Evolutionary conservation across 2,888 invertebrate genomes (phyloP).

Genomic region (Uropetala carovei): DNA sequence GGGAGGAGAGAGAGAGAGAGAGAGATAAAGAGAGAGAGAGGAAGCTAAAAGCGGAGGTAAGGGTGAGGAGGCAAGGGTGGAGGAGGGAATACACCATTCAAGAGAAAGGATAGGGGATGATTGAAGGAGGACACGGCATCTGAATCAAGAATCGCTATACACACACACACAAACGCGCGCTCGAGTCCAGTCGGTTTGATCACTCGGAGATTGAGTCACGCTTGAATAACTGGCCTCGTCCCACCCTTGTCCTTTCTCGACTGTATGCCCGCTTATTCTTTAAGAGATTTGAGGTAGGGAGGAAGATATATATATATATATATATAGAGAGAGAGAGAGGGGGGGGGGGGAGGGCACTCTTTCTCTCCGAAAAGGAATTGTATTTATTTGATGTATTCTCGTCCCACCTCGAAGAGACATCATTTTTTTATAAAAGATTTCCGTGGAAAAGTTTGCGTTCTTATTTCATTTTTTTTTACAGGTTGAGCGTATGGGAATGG

Average conservation of each 20-base stretch:
- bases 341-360: neutral
- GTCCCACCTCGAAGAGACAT: neutral
- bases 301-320: too few species aligned
- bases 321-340: neutral
- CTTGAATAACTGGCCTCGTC: slow-evolving; percentile 1
- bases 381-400: neutral
- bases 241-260: too few species aligned
- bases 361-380: neutral
- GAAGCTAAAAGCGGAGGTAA: too few species aligned
- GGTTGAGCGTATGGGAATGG: too few species aligned
- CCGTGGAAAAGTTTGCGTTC: too few species aligned
- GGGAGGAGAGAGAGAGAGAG: too few species aligned
- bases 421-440: neutral
- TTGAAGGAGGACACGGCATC: slow-evolving; percentile 4
- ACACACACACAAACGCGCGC: slow-evolving; percentile 5
- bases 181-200: neutral
- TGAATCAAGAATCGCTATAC: slow-evolving; percentile 28
- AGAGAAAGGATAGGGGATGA: neutral
- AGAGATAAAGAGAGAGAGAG: too few species aligned
- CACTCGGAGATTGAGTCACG: neutral
- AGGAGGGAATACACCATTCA: too few species aligned
- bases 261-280: too few species aligned
- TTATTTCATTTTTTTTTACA: too few species aligned
- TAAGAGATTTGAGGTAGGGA: too few species aligned
- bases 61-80: too few species aligned